Evolutionary conservation across 2,888 invertebrate genomes (phyloP).

Genomic region (Tetropium fuscum): DNA sequence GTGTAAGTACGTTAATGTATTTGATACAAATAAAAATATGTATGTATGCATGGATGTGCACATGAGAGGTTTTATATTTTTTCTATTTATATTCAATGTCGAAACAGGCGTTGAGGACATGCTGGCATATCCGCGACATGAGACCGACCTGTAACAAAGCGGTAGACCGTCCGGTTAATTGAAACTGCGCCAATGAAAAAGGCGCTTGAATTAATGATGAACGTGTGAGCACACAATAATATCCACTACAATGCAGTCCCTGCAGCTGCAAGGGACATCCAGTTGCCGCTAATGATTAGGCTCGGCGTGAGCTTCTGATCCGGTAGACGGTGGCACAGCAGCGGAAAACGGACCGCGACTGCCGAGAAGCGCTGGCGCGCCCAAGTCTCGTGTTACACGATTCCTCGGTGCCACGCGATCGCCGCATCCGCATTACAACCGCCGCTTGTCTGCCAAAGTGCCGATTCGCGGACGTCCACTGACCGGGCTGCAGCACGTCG

Average conservation of each 20-base stretch:
- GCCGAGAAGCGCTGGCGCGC: conserved; percentile 53
- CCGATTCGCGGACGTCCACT: conserved; percentile 24
- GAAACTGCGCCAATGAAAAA: conserved; percentile 40
- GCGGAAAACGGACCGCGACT: conserved; percentile 37
- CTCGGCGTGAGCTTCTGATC: conserved; percentile 35
- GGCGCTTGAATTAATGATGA: conserved; percentile 47
- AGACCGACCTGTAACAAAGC: conserved; percentile 26
- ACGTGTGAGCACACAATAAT: conserved; percentile 10
- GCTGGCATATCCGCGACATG: too few relatives aligned
- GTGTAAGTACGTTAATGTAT: too few relatives aligned
- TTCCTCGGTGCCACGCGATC: conserved; percentile 54
- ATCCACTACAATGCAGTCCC: not conserved
- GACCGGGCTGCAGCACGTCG: conserved; percentile 44
- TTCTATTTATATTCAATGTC: too few relatives aligned
- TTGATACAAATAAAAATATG: too few relatives aligned
- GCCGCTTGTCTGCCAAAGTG: conserved; percentile 45
- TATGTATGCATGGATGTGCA: too few relatives aligned
- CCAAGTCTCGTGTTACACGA: conserved; percentile 45
- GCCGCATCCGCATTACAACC: conserved; percentile 61
- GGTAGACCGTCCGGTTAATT: conserved; percentile 44
- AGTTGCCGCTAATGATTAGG: conserved; percentile 32
- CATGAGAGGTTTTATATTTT: too few relatives aligned
- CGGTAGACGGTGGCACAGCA: conserved; percentile 35
- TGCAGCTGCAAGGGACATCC: conserved; percentile 14
- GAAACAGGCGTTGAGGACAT: too few relatives aligned